These are phyloP conservation scores for Drosophila willistoni DNA, from an alignment of 1,140 invertebrate genomes.

Conservation along the genomic window DNA sequence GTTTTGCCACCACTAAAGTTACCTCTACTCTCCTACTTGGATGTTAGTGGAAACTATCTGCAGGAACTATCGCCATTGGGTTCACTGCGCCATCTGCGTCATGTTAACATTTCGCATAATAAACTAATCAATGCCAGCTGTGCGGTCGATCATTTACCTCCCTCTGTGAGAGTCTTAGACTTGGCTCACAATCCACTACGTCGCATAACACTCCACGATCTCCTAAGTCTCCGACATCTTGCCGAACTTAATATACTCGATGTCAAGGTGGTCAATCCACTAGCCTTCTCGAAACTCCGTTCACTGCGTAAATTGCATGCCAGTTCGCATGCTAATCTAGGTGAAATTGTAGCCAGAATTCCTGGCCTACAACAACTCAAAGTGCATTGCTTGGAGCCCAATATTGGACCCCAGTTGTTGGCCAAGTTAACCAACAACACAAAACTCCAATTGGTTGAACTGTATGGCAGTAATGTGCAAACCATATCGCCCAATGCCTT, in stretches of 20 bases:
- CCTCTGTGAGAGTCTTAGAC: slow-evolving; percentile 72
- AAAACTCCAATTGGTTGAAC: slow-evolving; percentile 91
- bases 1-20: slow-evolving; percentile 90
- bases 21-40: slow-evolving; percentile 85
- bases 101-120: slow-evolving; percentile 87
- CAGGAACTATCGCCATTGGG: slow-evolving; percentile 84
- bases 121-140: slow-evolving; percentile 84
- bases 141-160: slow-evolving; percentile 76
- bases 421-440: slow-evolving; percentile 88
- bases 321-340: slow-evolving; percentile 73
- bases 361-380: slow-evolving; percentile 86
- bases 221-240: slow-evolving; percentile 66
- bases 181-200: slow-evolving; percentile 79
- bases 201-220: slow-evolving; percentile 74
- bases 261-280: slow-evolving; percentile 74
- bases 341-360: slow-evolving; percentile 73
- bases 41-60: slow-evolving; percentile 82
- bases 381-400: slow-evolving; percentile 88
- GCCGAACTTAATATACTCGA: slow-evolving; percentile 77
- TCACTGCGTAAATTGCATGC: slow-evolving; percentile 82
- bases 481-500: slow-evolving; percentile 89
- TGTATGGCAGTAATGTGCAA: slow-evolving; percentile 89
- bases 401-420: slow-evolving; percentile 88
- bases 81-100: slow-evolving; percentile 85
- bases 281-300: slow-evolving; percentile 82